Percentiles rank a stretch among this genome's conserved stretches.
These are phyloP conservation scores for Pegea sp. DNA, from an alignment of 23 tunicate genomes.

Conservation along the genomic window DNA sequence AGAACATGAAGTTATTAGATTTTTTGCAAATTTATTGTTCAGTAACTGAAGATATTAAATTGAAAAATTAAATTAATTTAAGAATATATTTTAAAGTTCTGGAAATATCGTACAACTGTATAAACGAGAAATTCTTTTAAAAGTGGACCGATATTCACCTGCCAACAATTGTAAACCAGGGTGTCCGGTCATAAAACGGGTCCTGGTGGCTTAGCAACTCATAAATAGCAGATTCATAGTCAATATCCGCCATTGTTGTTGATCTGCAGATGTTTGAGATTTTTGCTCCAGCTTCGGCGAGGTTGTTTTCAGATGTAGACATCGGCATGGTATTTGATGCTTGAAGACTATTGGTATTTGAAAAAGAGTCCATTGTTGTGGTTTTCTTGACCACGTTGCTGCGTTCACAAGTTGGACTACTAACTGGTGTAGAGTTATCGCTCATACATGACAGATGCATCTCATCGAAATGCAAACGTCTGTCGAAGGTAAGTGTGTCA, in stretches of 20 bases:
- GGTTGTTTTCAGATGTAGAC: conserved; percentile 34
- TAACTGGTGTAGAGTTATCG: conserved; percentile 7
- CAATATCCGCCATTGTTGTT: conserved; percentile 67
- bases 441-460: conserved; percentile 41
- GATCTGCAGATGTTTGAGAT: conserved; percentile 19
- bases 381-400: conserved; percentile 2
- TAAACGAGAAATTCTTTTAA: too few species aligned
- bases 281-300: conserved; percentile 2
- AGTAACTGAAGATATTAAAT: too few species aligned
- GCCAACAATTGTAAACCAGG: conserved; percentile 76
- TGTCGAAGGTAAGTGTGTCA: too few species aligned
- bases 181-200: conserved; percentile 80
- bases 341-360: conserved; percentile 1
- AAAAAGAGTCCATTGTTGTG: conserved; percentile 1
- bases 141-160: conserved; percentile 53
- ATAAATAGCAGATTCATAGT: conserved; percentile 79
- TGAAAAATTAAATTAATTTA: neutral
- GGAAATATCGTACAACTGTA: too few species aligned
- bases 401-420: neutral
- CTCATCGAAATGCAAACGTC: conserved; percentile 9
- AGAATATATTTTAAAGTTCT: neutral
- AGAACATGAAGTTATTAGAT: too few species aligned
- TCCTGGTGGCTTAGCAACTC: conserved; percentile 86
- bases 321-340: conserved; percentile 7
- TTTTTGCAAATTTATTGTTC: too few species aligned